Base-by-base conservation (phyloP, 2,113 vertebrate species). In the Uria aalge region DNA sequence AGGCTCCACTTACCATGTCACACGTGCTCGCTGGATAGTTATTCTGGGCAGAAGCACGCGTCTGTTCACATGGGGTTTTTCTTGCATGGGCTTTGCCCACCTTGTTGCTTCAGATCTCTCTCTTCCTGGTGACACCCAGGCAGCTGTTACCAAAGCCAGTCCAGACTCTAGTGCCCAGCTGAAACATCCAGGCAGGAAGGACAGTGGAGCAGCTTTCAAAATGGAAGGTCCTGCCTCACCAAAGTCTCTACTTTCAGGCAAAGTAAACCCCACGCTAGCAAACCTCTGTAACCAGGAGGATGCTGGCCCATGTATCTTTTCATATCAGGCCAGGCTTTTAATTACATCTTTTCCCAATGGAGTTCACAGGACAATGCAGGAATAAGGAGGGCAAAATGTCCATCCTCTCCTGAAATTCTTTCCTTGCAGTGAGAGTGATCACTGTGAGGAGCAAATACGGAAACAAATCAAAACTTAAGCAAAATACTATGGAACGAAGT, bases 21-120 rank as follows among this genome's bases (percentile, higher is more conserved):
- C 30, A 12, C 2, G 0, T 3, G 1, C 15, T 66, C 0, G 0
- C 47, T 67, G 29, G 26, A 4, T 17, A 63, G 56, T 18, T 69
- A 32, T 59, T 67, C 52, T 77, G 23, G 5, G 24, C n/a, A 67
- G n/a, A 71, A 62, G 7, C 1, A 2, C 1, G 1, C 2, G 0
- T 22, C 30, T 12, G 2, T 50, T 9, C 19, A 8, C 16, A 4
- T 7, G 7, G 1, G 1, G 0, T 4, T 64, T 64, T 74, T 88
- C 45, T 47, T 74, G 8, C 12, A 9, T 2, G 19, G 26, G 14
- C 8, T 84, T 90, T 53, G 41, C 22, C 50, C 7, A 11, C 5
- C 6, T 36, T 48, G 3, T 23, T 66, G 18, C 30, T 23, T 41
- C 27, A 57, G 8, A 10, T 38, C 15, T 48, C 17, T 60, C 24